Percentiles rank a stretch among this genome's conserved stretches.
Conservation (phyloP, 1,140 invertebrate genomes). For the Lepidurus packardi region DNA sequence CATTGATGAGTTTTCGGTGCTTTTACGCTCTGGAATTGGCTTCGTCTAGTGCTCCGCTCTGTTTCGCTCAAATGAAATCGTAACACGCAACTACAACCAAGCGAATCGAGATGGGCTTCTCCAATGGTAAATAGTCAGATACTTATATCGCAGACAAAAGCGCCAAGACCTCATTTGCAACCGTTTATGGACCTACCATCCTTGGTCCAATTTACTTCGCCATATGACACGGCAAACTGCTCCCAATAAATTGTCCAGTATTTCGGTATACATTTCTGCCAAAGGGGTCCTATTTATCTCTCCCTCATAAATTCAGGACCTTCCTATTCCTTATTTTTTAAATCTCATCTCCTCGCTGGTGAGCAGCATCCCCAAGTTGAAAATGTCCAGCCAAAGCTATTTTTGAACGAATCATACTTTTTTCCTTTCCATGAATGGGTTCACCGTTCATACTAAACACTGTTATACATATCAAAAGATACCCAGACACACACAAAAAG, state of each 20-base stretch:
- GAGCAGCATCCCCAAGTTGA: neutral
- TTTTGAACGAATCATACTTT: neutral
- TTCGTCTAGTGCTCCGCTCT: no score
- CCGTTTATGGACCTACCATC: neutral
- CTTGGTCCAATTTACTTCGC: neutral
- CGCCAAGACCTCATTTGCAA: neutral
- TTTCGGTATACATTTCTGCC: neutral
- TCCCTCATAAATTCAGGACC: neutral
- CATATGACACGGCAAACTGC: neutral
- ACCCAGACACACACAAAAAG: no score
- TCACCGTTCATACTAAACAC: neutral
- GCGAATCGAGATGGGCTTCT: no score
- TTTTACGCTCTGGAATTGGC: no score
- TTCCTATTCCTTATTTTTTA: neutral
- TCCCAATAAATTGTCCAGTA: conserved; percentile 4
- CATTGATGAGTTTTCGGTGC: no score
- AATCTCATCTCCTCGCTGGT: no score
- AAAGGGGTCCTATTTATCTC: neutral
- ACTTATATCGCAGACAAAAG: no score
- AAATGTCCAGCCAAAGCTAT: neutral
- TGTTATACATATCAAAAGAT: no score
- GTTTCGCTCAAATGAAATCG: no score
- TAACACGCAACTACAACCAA: no score
- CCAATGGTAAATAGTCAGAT: no score
- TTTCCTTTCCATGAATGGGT: neutral